Percentiles rank a stretch among this genome's conserved stretches.
phyloP scores from a whole-genome alignment of 2,888 invertebrate genomes.

The Spicauda simplicius region DNA sequence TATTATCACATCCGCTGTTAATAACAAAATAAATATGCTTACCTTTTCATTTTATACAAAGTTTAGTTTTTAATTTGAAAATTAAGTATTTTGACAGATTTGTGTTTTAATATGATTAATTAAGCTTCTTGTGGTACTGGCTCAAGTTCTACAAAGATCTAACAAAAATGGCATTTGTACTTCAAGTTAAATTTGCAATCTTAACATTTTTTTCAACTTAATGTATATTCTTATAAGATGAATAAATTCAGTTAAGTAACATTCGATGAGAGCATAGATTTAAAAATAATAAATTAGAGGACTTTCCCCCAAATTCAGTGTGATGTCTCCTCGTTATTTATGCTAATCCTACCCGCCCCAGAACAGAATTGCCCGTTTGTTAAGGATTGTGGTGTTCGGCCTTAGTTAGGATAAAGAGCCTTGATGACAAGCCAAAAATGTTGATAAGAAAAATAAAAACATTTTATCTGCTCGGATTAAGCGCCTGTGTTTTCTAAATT shows the following conservation, averaged over 20 bases:
- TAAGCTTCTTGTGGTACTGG: no score
- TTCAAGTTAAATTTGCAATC: no score
- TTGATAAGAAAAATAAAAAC: neutral
- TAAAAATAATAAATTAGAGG: neutral
- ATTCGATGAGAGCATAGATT: neutral
- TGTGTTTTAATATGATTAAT: no score
- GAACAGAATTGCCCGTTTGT: constrained; percentile 15
- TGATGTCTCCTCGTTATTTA: constrained; percentile 14
- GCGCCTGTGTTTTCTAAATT: neutral
- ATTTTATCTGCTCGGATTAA: neutral
- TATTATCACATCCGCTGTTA: no score
- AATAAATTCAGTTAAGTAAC: neutral
- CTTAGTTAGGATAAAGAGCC: constrained; percentile 5
- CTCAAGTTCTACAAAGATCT: no score
- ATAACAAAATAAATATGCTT: no score
- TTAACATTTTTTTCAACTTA: no score
- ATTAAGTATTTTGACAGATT: no score
- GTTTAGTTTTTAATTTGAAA: no score
- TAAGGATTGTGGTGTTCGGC: constrained; percentile 18
- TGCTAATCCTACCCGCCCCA: constrained; percentile 11
- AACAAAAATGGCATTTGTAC: no score
- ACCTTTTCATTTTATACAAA: no score
- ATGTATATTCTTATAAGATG: no score
- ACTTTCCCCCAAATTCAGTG: constrained; percentile 4
- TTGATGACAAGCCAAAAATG: constrained; percentile 3